Conservation (phyloP, 1,140 invertebrate species). For the Lepidostoma basale region DNA sequence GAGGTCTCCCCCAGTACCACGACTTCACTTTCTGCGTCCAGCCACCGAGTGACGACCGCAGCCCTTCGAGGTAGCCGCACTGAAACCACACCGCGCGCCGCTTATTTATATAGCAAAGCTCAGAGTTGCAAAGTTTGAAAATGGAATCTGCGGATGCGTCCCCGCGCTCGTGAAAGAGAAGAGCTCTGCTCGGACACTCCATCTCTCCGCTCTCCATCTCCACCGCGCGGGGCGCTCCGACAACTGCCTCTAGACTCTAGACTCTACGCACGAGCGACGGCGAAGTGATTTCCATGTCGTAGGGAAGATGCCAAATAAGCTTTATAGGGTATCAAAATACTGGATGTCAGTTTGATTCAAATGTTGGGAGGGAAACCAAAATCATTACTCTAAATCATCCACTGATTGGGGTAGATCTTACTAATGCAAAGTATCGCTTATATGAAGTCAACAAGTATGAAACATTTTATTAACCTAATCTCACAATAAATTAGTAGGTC, state of each 20-base stretch:
- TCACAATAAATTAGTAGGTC: too few relatives aligned
- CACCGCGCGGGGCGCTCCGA: not conserved
- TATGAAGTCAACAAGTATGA: not conserved
- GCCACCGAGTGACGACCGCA: constrained; percentile 87
- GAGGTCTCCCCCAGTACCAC: constrained; percentile 93
- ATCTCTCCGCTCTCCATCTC: not conserved
- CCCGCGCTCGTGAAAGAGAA: not conserved
- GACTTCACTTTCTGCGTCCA: constrained; percentile 92
- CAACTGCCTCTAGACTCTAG: too few relatives aligned
- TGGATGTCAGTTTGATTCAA: not conserved
- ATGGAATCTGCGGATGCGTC: not conserved
- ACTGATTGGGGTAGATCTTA: too few relatives aligned
- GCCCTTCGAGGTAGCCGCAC: constrained; percentile 89
- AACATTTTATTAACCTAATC: too few relatives aligned
- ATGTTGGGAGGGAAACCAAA: not conserved
- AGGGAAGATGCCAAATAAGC: constrained; percentile 11
- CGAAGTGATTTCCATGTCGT: constrained; percentile 27
- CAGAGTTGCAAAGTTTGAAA: not conserved
- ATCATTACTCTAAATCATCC: too few relatives aligned
- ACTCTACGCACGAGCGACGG: constrained; percentile 23
- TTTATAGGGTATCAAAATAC: not conserved
- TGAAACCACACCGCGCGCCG: constrained; percentile 62
- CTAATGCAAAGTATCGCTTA: too few relatives aligned
- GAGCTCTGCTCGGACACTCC: not conserved
- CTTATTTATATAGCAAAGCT: constrained; percentile 15